Base-by-base conservation (phyloP, 1,140 invertebrate species). In the Hestina assimilis region DNA sequence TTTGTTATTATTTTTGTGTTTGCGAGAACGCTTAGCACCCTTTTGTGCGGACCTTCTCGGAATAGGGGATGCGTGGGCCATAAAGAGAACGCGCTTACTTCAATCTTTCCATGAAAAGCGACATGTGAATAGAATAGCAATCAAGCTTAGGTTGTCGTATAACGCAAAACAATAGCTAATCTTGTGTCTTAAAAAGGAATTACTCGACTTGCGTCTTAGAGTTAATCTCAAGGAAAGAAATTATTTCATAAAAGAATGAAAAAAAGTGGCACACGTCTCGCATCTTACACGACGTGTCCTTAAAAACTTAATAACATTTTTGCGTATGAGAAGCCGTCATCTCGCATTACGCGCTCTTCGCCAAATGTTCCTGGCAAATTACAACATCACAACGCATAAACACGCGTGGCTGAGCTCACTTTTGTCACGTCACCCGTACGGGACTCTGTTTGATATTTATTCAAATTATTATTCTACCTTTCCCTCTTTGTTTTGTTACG, bases 1-100 rank as follows among this genome's bases (percentile, higher is more conserved):
- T 85, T 87, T 79, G 82, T 87, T 87, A 87, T 87, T 87, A 87
- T 87, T 87, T 83, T 85, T 85, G 77, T 85, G 84, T 87, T 87
- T 83, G 82, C 75, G 75, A 80, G 75, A 73, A 73, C 79, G 83
- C 84, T 85, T 86, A 84, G 77, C 84, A 79, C 79, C 81, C 84
- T 63, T 83, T 82, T 87, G 80, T 83, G 53, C 61, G 33, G 65
- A 48, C 66, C 71, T 84, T 87, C 79, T 63, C 55, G 47, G 82
- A 84, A 85, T 31, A 58, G 71, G 72, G 77, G 73, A 82, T 75
- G 73, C 78, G 69, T 68, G 70, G 65, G 56, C 60, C 63, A 69
- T 77, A 78, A 65, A 79, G 67, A 60, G 50, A 52, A 58, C 46
- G 59, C 56, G 59, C 65, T 69, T 66, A 74, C 69, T 72, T 23